Conservation (phyloP, 1,140 invertebrate genomes). For the Brachionus koreanus region DNA sequence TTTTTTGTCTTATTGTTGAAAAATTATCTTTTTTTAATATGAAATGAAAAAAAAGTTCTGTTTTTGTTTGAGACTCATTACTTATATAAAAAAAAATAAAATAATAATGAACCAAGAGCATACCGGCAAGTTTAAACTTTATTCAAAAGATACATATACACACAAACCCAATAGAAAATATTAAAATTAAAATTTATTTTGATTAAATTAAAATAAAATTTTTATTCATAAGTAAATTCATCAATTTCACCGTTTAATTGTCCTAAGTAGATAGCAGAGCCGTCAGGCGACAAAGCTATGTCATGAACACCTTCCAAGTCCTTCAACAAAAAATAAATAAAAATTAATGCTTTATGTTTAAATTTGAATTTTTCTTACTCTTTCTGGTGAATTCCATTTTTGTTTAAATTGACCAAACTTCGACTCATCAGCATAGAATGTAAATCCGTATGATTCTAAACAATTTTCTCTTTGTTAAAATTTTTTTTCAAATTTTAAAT, state of each 20-base stretch:
- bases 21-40: too few species aligned
- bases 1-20: too few species aligned
- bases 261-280: background rate
- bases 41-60: too few species aligned
- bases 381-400: constrained; percentile 8
- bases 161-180: background rate
- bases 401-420: constrained; percentile 39
- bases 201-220: background rate
- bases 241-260: constrained; percentile 42
- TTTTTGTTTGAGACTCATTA: too few species aligned
- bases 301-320: constrained; percentile 14
- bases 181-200: background rate
- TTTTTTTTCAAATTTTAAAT: background rate
- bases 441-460: constrained; percentile 18
- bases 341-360: background rate
- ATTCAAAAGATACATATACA: background rate
- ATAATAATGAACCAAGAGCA: background rate
- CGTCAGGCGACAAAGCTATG: background rate
- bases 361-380: background rate
- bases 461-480: background rate
- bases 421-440: constrained; percentile 2
- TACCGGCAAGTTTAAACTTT: background rate
- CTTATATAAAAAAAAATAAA: too few species aligned
- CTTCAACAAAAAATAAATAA: background rate
- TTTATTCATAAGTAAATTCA: constrained; percentile 42